Evolutionary conservation across 2,797 vertebrate genomes (phyloP).

Genomic region (Anguilla pacifica): DNA sequence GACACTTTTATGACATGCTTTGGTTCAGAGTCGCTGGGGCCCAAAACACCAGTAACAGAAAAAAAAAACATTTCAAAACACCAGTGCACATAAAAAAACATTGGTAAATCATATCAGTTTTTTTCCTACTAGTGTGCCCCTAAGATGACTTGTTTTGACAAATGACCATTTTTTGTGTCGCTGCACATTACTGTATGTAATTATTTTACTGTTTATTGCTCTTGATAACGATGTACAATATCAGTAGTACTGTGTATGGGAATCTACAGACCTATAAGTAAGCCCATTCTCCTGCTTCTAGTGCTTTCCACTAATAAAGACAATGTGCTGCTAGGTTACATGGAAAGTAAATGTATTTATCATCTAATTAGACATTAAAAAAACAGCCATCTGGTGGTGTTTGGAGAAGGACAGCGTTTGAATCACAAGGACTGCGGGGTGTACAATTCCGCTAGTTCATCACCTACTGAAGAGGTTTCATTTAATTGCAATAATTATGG

Average conservation of each 20-base stretch:
- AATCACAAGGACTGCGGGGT: neutral
- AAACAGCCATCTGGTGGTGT: neutral
- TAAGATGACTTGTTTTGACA: neutral
- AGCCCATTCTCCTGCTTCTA: neutral
- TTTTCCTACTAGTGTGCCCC: neutral
- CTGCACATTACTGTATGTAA: neutral
- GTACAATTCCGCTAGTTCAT: conserved; percentile 44
- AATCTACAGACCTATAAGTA: neutral
- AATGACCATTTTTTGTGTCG: neutral
- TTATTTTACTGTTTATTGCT: neutral
- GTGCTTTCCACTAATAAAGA: neutral
- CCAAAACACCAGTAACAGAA: neutral
- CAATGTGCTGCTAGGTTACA: neutral
- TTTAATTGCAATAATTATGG: conserved; percentile 54
- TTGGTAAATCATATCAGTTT: conserved; percentile 1
- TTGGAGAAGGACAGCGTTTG: neutral
- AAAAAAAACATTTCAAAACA: neutral
- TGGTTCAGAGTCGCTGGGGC: neutral
- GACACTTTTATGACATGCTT: neutral
- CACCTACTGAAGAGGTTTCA: conserved; percentile 41
- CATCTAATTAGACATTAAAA: neutral
- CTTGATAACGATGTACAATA: neutral
- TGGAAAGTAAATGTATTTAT: neutral
- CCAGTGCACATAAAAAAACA: neutral
- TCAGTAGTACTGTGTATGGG: neutral